phyloP scores from a whole-genome alignment of 2,113 vertebrate genomes.

The Gavia stellata region DNA sequence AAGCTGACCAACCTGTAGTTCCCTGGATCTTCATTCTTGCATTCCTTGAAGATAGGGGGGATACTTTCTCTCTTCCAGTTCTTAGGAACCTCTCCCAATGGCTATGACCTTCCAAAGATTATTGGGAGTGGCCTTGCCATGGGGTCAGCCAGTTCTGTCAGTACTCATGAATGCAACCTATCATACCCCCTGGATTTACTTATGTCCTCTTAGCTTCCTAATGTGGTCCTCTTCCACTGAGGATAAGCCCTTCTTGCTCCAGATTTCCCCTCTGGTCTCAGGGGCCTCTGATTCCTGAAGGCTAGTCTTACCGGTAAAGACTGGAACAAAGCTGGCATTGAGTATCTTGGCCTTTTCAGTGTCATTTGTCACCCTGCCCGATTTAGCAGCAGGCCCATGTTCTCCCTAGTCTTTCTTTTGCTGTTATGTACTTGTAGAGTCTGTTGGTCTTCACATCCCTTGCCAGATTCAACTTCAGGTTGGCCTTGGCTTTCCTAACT shows the following conservation, averaged over 20 bases:
- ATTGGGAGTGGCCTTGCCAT: not conserved
- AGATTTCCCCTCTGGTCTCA: not conserved
- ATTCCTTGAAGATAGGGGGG: not conserved
- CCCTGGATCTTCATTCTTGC: not conserved
- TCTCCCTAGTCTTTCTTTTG: not conserved
- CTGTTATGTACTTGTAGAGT: not conserved
- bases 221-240: not conserved
- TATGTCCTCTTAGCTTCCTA: not conserved
- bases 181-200: not conserved
- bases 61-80: not conserved
- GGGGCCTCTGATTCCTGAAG: not conserved
- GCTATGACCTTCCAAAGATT: not conserved
- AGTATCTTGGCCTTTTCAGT: not conserved
- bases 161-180: not conserved
- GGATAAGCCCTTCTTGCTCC: not conserved
- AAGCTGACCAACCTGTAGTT: not conserved
- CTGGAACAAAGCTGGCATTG: not conserved
- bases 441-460: not conserved
- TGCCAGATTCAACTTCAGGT: not conserved
- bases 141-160: not conserved
- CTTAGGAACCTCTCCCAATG: not conserved
- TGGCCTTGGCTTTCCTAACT: not conserved
- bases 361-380: not conserved
- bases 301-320: not conserved
- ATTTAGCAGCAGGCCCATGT: not conserved